Evolutionary conservation across 2,113 vertebrate genomes (phyloP).

Genomic region (Pica pica): DNA sequence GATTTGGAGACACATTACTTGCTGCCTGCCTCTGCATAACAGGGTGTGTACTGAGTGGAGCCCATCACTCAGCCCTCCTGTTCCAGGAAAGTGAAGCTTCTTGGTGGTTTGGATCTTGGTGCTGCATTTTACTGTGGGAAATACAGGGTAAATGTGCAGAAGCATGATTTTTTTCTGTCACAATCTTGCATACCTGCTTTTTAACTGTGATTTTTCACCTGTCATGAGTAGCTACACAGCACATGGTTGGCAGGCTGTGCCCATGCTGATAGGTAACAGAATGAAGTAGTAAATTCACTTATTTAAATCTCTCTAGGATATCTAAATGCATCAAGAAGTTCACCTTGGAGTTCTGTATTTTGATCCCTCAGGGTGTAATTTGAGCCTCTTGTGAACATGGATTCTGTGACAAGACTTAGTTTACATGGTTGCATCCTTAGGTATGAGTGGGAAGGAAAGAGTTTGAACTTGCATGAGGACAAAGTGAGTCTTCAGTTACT

Average conservation of each 20-base stretch:
- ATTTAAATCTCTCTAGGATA: not conserved
- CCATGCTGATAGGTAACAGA: not conserved
- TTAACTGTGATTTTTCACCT: not conserved
- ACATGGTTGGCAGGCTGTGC: not conserved
- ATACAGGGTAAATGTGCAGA: not conserved
- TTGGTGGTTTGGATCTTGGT: not conserved
- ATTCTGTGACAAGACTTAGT: not conserved
- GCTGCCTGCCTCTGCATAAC: not conserved
- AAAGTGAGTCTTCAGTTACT: not conserved
- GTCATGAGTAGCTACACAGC: not conserved
- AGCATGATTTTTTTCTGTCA: not conserved
- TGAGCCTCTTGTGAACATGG: not conserved
- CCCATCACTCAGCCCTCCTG: not conserved
- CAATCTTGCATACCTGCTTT: not conserved
- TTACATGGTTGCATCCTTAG: not conserved
- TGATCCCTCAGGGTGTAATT: not conserved
- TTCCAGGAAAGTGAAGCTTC: rapidly evolving
- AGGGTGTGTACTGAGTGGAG: not conserved
- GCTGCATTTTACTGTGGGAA: not conserved
- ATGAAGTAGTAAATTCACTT: not conserved
- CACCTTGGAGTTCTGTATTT: not conserved
- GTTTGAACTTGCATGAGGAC: not conserved
- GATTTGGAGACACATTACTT: not conserved
- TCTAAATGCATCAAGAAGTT: not conserved
- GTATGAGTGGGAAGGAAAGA: not conserved